Conservation (phyloP, 2,113 vertebrate genomes). For the Hemibagrus wyckioides region DNA sequence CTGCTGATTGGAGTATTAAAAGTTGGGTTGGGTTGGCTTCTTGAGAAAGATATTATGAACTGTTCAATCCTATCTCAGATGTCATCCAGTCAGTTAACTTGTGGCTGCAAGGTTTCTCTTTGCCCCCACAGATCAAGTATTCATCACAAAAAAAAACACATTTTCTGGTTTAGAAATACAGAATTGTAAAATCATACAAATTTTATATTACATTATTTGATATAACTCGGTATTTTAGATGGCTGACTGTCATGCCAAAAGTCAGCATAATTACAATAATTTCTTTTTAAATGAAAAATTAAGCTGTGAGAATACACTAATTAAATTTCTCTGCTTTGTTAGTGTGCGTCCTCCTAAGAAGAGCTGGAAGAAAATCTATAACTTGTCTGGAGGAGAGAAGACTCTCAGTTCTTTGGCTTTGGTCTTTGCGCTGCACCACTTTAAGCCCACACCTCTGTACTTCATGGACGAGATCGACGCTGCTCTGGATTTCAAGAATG, state of each 20-base stretch:
- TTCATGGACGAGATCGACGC: constrained; percentile 99
- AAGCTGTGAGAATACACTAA: neutral
- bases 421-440: constrained; percentile 97
- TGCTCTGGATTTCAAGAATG: constrained; percentile 96
- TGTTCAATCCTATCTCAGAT: neutral
- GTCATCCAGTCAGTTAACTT: neutral
- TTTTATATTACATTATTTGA: neutral
- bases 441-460: constrained; percentile 94
- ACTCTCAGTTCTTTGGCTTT: constrained; percentile 94
- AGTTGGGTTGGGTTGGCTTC: neutral
- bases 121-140: neutral
- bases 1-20: neutral
- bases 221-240: neutral
- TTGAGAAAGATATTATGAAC: neutral
- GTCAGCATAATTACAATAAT: neutral
- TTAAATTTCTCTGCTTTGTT: neutral
- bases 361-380: constrained; percentile 99
- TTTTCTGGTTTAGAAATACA: neutral
- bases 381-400: constrained; percentile 96
- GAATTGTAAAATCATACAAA: neutral
- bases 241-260: neutral
- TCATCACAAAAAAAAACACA: neutral
- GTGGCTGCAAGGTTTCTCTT: neutral
- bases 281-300: neutral
- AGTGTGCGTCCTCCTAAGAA: constrained; percentile 98